Base-by-base conservation (phyloP, 1,140 invertebrate genomes). In the Aphaenogaster ashmeadi region DNA sequence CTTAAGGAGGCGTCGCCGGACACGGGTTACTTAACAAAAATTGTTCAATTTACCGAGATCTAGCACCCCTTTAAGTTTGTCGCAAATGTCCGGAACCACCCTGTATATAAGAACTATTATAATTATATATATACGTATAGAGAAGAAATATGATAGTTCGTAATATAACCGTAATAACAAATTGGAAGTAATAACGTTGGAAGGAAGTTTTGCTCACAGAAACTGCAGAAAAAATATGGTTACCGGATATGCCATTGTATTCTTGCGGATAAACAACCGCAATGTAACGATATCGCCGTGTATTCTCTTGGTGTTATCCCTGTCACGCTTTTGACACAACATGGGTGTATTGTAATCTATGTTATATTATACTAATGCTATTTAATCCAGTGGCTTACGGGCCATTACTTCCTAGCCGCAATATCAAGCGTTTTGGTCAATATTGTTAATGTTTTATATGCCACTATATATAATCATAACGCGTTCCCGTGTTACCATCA, bases 401-500 rank as follows among this genome's bases (percentile, higher is more conserved):
- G 11, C 15, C 41, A 44, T 78, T 33, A 78, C 13, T 47, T 78
- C 21, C 56, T 62, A 44, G 38, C 75, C n/a, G 18, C 27, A 47
- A 36, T 69, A 50, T 44, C 56, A 62, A 33, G 41, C 15, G 15
- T 27, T 75, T 78, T 44, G 18, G 38, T 78, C 15, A 78, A 64
- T 78, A n/a, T 62, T 47, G 18, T 64, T 78, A 78, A 78, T 78
- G 41, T 64, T 78, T 64, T 64, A 78, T n/a, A 33, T 9, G 38
- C 18, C 2, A 8, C 9, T 62, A n/a, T 33, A 47, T 33, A 62
- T 47, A 33, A 78, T 64, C 27, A 27, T 58, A 62, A 47, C n/a
- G 11, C n/a, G 11, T 41, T 15, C 27, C 9, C 3, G 4, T 27
- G 27, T 27, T 3, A 27, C 27, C 27, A 27, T 27, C 27, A 27